These are phyloP conservation scores for Bucco capensis DNA, from an alignment of 2,113 vertebrate species.

Conservation along the genomic window DNA sequence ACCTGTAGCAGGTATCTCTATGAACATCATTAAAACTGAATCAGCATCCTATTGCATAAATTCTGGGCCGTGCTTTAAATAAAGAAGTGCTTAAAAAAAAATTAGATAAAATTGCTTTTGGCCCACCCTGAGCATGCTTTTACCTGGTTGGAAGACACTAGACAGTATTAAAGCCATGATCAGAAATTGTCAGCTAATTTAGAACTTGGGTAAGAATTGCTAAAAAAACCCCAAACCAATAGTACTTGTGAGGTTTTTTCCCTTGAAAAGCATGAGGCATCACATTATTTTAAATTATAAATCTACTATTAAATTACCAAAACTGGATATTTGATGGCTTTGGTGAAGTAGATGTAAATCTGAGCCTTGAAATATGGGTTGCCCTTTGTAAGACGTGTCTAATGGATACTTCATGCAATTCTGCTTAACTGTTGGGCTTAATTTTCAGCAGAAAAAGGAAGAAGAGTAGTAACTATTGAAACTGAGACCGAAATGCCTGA, in stretches of 20 bases:
- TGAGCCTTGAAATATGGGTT: background rate
- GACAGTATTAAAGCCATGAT: background rate
- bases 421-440: background rate
- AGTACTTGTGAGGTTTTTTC: background rate
- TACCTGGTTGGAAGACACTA: background rate
- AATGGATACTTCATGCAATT: background rate
- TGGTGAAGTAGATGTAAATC: background rate
- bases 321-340: background rate
- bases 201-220: background rate
- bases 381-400: background rate
- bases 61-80: background rate
- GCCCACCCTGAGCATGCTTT: background rate
- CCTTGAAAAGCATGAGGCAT: background rate
- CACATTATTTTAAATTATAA: background rate
- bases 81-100: background rate
- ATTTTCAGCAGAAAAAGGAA: background rate
- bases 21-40: background rate
- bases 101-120: background rate
- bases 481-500: background rate
- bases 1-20: background rate
- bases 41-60: background rate
- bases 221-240: background rate
- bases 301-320: background rate
- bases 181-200: background rate
- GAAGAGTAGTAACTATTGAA: background rate